phyloP scores from a whole-genome alignment of 2,113 vertebrate genomes.

The Prunella himalayana region DNA sequence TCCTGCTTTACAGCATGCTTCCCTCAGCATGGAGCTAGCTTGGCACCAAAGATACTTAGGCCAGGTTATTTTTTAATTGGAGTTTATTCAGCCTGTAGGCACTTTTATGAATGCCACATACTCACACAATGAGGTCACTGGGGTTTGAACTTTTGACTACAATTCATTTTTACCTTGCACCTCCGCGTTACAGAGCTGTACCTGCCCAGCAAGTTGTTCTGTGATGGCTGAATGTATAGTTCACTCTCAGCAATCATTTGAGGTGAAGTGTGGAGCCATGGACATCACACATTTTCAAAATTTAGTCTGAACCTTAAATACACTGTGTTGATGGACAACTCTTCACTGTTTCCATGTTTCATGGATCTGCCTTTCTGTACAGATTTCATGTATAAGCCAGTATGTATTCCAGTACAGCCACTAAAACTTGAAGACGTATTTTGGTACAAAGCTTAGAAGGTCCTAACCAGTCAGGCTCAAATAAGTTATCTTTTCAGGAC shows the following conservation, averaged over 20 bases:
- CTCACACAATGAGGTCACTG: not conserved
- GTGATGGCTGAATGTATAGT: not conserved
- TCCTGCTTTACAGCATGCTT: not conserved
- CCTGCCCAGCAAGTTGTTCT: not conserved
- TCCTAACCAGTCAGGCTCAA: not conserved
- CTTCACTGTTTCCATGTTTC: not conserved
- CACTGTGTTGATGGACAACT: not conserved
- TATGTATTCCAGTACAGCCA: not conserved
- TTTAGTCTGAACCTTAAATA: not conserved
- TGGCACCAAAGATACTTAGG: not conserved
- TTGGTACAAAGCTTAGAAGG: not conserved
- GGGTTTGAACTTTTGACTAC: conserved; percentile 20
- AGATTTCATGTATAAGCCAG: not conserved
- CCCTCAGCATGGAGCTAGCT: not conserved
- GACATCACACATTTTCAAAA: not conserved
- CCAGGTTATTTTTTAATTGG: not conserved
- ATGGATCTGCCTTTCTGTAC: not conserved
- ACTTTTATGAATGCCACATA: not conserved
- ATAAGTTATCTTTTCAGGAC: not conserved
- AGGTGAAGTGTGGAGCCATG: not conserved
- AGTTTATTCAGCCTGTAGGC: not conserved
- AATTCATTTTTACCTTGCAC: not conserved
- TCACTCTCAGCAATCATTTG: not conserved
- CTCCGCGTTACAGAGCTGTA: rapidly evolving
- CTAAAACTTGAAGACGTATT: not conserved